Conservation (phyloP, 2,113 vertebrate genomes). For the Oncorhynchus nerka region DNA sequence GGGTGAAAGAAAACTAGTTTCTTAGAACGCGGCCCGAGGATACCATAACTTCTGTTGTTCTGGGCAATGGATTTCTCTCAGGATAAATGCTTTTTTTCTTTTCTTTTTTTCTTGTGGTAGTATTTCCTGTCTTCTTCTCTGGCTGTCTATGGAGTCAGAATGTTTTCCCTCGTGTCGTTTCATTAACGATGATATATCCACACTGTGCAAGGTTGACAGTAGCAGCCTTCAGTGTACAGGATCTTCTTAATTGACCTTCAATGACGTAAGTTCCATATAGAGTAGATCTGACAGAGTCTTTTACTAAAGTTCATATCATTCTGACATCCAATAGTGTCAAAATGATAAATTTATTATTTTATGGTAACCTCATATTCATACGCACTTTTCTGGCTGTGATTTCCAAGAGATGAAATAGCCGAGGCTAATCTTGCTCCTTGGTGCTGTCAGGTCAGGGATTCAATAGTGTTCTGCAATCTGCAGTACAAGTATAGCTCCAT, state of each 20-base stretch:
- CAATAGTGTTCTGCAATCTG: conserved; percentile 64
- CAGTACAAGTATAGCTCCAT: conserved; percentile 73
- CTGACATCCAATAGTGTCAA: conserved; percentile 6
- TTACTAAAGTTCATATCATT: neutral
- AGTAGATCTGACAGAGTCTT: neutral
- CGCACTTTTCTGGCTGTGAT: conserved; percentile 34
- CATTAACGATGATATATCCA: conserved; percentile 47
- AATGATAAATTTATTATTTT: conserved; percentile 42
- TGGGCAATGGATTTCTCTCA: conserved; percentile 47
- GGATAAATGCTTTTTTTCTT: conserved; percentile 59
- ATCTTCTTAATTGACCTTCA: neutral
- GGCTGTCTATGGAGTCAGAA: conserved; percentile 34
- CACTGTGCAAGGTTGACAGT: conserved; percentile 16
- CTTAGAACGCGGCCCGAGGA: conserved; percentile 62
- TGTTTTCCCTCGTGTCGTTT: conserved; percentile 37
- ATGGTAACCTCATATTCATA: conserved; percentile 10
- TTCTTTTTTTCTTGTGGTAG: conserved; percentile 37
- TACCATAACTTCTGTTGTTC: conserved; percentile 63
- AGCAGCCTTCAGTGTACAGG: conserved; percentile 32
- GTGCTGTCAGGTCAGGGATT: conserved; percentile 62
- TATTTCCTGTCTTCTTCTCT: conserved; percentile 49
- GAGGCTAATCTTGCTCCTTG: conserved; percentile 34
- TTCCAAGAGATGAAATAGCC: conserved; percentile 49
- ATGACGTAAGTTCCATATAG: conserved; percentile 6
- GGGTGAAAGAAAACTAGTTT: conserved; percentile 57